Conservation (phyloP, 2,888 invertebrate species). For the Aphodius granarius region DNA sequence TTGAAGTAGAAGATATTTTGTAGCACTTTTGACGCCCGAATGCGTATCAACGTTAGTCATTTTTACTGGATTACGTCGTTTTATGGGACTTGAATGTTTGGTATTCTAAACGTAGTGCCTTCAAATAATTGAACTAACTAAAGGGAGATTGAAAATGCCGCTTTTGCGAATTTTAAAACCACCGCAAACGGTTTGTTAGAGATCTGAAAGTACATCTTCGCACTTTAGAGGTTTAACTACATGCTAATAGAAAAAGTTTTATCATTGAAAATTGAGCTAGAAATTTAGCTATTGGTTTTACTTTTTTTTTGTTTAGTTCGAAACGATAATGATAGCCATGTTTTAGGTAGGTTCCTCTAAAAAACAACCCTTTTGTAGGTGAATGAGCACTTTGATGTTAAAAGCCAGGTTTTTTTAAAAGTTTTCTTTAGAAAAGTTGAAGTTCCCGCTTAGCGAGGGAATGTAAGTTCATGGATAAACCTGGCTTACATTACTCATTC, state of each 20-base stretch:
- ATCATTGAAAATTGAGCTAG: background rate
- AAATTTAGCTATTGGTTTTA: background rate
- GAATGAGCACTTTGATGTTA: background rate
- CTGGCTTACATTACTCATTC: slow-evolving; percentile 50
- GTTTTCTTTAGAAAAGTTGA: background rate
- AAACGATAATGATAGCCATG: background rate
- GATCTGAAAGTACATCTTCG: no score
- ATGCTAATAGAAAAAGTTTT: background rate
- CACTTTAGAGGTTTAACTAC: background rate
- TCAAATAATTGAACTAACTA: background rate
- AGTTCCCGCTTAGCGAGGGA: background rate
- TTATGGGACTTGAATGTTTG: no score
- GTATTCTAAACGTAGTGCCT: background rate
- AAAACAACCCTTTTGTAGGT: background rate
- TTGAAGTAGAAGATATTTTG: no score
- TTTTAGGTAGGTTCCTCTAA: background rate
- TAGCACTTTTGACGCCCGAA: no score
- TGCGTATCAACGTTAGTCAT: no score
- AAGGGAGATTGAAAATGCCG: background rate
- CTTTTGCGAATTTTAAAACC: background rate
- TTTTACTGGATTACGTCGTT: no score
- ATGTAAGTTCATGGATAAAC: background rate
- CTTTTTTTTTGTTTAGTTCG: background rate
- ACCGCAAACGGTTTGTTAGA: no score
- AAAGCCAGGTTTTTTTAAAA: background rate